Conservation (phyloP, 2,888 invertebrate genomes). For the Drosophila tanythrix region DNA sequence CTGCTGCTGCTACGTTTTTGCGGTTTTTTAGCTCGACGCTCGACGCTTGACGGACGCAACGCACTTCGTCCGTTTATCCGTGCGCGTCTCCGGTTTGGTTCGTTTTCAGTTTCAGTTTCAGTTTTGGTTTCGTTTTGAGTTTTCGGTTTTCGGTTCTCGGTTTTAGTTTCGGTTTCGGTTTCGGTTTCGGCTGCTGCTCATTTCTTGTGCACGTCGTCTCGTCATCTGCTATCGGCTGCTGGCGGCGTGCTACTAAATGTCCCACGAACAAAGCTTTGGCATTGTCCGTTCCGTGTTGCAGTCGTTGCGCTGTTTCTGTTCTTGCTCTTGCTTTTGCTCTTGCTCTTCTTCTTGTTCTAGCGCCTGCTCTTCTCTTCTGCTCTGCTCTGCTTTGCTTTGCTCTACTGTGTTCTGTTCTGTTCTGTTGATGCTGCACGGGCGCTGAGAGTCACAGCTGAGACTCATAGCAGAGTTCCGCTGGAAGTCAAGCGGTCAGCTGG, state of each 20-base stretch:
- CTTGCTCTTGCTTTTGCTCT: constrained; percentile 40
- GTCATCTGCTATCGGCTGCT: constrained; percentile 77
- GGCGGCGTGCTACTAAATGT: constrained; percentile 69
- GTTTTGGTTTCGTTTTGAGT: constrained; percentile 29
- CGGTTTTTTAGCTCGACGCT: not conserved
- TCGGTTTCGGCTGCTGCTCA: constrained; percentile 35
- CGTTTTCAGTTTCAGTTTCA: constrained; percentile 27
- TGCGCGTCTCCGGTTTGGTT: constrained; percentile 18
- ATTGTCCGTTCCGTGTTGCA: constrained; percentile 29
- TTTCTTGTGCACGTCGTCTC: constrained; percentile 60
- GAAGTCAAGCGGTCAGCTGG: constrained; percentile 49
- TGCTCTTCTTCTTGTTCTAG: not conserved
- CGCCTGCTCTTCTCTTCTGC: not conserved
- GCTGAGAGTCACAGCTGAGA: constrained; percentile 43
- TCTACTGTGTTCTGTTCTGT: not conserved
- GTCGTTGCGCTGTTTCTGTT: constrained; percentile 23
- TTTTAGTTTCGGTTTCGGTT: constrained; percentile 38
- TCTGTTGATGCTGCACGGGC: constrained; percentile 9
- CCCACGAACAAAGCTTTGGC: constrained; percentile 32
- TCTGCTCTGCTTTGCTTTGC: not conserved
- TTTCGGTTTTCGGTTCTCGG: constrained; percentile 23
- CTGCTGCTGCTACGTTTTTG: not conserved
- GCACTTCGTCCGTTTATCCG: constrained; percentile 1
- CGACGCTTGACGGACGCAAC: constrained; percentile 1
- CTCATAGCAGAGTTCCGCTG: constrained; percentile 29